Evolutionary conservation across 2,113 vertebrate genomes (phyloP).

Genomic region (Atherinomorus stipes): DNA sequence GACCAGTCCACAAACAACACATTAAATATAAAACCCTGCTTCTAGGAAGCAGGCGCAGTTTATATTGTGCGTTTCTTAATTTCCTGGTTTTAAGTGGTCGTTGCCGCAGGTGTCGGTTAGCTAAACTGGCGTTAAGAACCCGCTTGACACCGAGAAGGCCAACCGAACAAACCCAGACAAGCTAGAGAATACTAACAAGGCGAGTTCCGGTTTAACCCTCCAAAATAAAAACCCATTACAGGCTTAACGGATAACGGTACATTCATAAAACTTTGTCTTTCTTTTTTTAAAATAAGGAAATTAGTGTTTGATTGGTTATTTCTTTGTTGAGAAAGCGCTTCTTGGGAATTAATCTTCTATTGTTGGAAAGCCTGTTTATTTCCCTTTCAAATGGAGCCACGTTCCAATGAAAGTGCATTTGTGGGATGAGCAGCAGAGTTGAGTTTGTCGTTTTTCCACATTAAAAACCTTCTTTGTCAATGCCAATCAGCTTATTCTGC

Average conservation of each 20-base stretch:
- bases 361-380: too few species aligned
- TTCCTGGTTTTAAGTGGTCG: background rate
- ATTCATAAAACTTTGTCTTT: too few species aligned
- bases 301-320: too few species aligned
- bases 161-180: background rate
- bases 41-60: background rate
- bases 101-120: constrained; percentile 34
- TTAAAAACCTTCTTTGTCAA: too few species aligned
- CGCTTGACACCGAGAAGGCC: constrained; percentile 46
- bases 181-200: background rate
- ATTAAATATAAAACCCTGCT: background rate
- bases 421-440: too few species aligned
- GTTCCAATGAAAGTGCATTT: too few species aligned
- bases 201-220: constrained; percentile 6
- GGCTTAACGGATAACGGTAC: background rate
- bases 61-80: background rate
- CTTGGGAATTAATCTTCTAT: too few species aligned
- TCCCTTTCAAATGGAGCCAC: too few species aligned
- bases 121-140: constrained; percentile 3
- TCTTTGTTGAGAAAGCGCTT: too few species aligned
- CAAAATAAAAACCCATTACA: constrained; percentile 47
- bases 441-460: too few species aligned
- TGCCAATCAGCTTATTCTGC: too few species aligned
- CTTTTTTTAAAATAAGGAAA: too few species aligned
- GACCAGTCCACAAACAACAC: background rate